Conservation (phyloP, 2,888 invertebrate genomes). For the Nebria salina region DNA sequence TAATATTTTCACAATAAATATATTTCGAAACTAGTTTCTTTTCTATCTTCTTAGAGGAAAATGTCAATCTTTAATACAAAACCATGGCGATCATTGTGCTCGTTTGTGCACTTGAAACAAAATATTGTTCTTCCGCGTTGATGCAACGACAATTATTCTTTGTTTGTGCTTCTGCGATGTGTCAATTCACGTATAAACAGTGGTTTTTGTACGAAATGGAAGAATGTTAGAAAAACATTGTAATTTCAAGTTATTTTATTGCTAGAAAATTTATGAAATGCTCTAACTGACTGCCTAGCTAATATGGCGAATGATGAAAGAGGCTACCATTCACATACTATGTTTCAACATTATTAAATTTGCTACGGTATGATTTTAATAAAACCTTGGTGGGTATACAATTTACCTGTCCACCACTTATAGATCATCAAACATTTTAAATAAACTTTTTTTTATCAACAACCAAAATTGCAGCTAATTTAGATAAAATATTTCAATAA, state of each 20-base stretch:
- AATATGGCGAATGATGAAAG: conserved; percentile 39
- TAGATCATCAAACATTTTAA: not conserved
- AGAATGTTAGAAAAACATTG: not conserved
- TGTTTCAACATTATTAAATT: conserved; percentile 7
- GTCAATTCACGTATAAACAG: not conserved
- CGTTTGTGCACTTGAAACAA: not conserved
- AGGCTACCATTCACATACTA: conserved; percentile 40
- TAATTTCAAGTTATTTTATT: not conserved
- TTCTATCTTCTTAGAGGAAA: not conserved
- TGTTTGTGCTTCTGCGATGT: not conserved
- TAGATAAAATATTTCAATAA: too few relatives aligned
- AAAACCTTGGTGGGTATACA: not conserved
- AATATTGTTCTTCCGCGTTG: not conserved
- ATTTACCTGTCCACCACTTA: not conserved
- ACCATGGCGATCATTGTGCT: too few relatives aligned
- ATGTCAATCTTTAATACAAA: not conserved
- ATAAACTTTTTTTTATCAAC: not conserved
- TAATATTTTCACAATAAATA: too few relatives aligned
- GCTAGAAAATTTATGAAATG: conserved; percentile 38
- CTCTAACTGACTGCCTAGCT: conserved; percentile 19
- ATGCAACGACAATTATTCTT: not conserved
- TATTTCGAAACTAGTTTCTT: too few relatives aligned
- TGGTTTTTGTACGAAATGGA: not conserved
- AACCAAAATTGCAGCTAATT: not conserved
- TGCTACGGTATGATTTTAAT: not conserved